Evolutionary conservation across 35 echinoderm and acorn worm species (phyloP), one percentile per base, ranked within the genome.

Genomic region (Ophiothrix spiculata): DNA sequence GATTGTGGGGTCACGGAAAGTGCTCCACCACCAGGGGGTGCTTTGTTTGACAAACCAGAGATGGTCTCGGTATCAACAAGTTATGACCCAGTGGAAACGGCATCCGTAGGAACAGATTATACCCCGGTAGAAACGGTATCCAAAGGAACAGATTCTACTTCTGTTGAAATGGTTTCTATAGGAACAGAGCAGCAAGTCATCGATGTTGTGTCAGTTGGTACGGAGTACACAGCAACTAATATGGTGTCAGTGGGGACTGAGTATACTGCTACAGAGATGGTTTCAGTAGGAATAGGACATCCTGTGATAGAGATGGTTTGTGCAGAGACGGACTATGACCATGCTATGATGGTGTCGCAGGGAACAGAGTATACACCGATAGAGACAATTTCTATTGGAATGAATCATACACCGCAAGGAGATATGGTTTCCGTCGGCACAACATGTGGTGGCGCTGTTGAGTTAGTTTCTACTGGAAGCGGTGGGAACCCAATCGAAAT

Each of bases 221-320:
- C 60, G 29, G 60, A 69, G 3, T 69, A 69, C 29, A 69, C 23
- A 12, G 16, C 60, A 6, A 69, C 60, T 25, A 28, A 69, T 4
- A 69, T 69, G 60, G 60, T 69, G 3, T 69, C 60, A 25, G 60
- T 69, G 10, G 69, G 23, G 45, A 32, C 60, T 3, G 25, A n/a
- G 3, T 69, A 69, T 69, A 25, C 23, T n/a, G 10, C 6, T 31
- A 80, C 49, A 21, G 76, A 87, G 37, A 79, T 56, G 32, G 76
- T 36, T 33, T 29, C 86, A 3, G 17, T 87, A 1, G 36, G 76
- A 42, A 79, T 19, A 21, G 32, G 73, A 17, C 32, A 56, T 25
- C 39, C 40, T 56, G 73, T 77, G 23, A 21, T 87, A 16, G 54
- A 37, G 4, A 45, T 79, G 78, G 86, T 40, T 14, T 31, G 73